Percentiles rank a stretch among this genome's conserved stretches.
These are phyloP conservation scores for Cyanoderma ruficeps DNA, from an alignment of 2,113 vertebrate genomes.

Conservation along the genomic window DNA sequence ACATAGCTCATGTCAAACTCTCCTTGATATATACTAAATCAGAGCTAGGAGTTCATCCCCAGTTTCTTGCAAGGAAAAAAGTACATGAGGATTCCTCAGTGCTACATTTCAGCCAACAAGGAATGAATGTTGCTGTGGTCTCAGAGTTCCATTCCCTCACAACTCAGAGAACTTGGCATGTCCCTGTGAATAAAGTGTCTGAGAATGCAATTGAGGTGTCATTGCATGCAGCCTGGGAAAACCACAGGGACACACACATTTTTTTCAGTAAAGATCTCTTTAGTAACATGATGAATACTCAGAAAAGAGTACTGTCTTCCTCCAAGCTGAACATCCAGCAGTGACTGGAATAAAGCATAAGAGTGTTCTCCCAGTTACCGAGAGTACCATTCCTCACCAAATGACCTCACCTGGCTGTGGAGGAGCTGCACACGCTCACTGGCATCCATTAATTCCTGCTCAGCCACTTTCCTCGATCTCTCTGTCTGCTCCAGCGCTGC, in stretches of 20 bases:
- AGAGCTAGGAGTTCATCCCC: not conserved
- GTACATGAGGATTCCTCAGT: not conserved
- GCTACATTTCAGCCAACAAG: not conserved
- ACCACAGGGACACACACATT: not conserved
- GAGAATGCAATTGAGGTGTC: not conserved
- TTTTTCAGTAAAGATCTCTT: not conserved
- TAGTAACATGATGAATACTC: not conserved
- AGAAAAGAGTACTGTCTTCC: not conserved
- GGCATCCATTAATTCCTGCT: not conserved
- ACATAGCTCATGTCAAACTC: not conserved
- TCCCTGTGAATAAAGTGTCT: not conserved
- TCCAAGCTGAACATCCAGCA: accelerated
- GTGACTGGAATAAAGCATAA: not conserved
- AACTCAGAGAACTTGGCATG: not conserved
- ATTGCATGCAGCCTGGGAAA: not conserved
- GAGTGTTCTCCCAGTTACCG: not conserved
- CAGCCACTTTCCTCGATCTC: not conserved
- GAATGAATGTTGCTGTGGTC: not conserved
- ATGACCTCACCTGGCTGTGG: slow-evolving; percentile 82
- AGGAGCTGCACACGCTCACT: slow-evolving; percentile 87
- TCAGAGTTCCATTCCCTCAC: not conserved
- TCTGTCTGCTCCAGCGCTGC: not conserved
- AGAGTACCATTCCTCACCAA: not conserved
- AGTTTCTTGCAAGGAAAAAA: not conserved
- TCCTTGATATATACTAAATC: not conserved